Conservation (phyloP, 2,888 invertebrate species). For the Imbricaverruca yamaguchii region DNA sequence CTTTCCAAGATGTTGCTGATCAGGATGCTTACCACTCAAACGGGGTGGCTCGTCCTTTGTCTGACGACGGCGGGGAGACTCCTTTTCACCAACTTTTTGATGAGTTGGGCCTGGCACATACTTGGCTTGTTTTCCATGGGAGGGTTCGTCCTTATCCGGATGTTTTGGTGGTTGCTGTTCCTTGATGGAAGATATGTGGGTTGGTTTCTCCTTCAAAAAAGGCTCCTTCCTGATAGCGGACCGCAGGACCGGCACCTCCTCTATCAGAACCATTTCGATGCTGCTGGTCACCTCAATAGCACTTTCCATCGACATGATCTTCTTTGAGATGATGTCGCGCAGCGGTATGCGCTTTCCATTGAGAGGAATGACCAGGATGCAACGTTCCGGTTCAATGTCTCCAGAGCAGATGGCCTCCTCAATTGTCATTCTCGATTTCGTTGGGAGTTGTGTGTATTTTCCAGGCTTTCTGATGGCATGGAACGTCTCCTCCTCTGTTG, state of each 20-base stretch:
- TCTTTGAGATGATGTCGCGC: background rate
- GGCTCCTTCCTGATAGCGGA: background rate
- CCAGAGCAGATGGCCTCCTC: background rate
- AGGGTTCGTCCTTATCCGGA: background rate
- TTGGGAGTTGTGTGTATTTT: background rate
- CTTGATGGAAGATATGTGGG: background rate
- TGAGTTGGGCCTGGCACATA: background rate
- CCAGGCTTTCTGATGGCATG: background rate
- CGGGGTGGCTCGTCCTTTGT: background rate
- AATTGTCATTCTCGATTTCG: background rate
- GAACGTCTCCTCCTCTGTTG: background rate
- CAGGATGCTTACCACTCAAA: conserved; percentile 36
- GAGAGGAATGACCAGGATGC: background rate
- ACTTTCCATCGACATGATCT: conserved; percentile 2
- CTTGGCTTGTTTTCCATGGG: background rate
- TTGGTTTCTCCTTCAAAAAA: background rate
- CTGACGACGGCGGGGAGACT: background rate
- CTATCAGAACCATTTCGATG: background rate
- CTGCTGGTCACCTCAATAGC: conserved; percentile 1
- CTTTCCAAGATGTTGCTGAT: conserved; percentile 32
- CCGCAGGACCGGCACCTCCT: background rate
- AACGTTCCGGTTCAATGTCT: background rate
- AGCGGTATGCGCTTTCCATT: background rate
- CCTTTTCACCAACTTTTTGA: background rate
- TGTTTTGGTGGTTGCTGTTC: background rate